Evolutionary conservation across 2,113 vertebrate genomes (phyloP).

Genomic region (Falcunculus frontatus): DNA sequence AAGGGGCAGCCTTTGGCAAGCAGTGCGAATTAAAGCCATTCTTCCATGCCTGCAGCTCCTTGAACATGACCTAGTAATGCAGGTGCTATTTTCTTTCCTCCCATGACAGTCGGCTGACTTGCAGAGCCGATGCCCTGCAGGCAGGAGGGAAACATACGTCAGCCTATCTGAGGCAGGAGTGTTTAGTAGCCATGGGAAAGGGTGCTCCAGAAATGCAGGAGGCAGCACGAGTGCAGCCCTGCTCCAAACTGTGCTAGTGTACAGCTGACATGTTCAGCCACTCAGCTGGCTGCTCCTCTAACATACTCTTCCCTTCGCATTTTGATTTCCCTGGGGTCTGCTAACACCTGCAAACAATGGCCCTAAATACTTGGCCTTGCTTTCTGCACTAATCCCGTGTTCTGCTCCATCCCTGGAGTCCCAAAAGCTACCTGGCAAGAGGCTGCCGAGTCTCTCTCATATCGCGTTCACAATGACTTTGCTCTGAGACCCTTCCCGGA

Average conservation of each 20-base stretch:
- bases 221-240: rapidly evolving
- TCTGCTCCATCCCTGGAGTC: background rate
- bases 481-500: background rate
- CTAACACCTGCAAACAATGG: background rate
- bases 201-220: background rate
- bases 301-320: background rate
- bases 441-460: background rate
- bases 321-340: background rate
- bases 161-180: background rate
- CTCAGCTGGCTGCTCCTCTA: background rate
- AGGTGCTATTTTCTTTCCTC: constrained; percentile 37
- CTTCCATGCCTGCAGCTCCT: background rate
- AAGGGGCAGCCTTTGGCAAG: background rate
- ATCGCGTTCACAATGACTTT: rapidly evolving
- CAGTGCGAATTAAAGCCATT: rapidly evolving
- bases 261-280: background rate
- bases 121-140: background rate
- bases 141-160: background rate
- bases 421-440: background rate
- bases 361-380: background rate
- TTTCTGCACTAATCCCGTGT: background rate
- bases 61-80: background rate
- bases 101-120: background rate
- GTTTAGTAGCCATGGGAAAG: background rate
- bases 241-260: background rate